Evolutionary conservation across 1,140 invertebrate species (phyloP), one percentile per base, ranked within the genome.

Genomic region (Penaeus indicus): DNA sequence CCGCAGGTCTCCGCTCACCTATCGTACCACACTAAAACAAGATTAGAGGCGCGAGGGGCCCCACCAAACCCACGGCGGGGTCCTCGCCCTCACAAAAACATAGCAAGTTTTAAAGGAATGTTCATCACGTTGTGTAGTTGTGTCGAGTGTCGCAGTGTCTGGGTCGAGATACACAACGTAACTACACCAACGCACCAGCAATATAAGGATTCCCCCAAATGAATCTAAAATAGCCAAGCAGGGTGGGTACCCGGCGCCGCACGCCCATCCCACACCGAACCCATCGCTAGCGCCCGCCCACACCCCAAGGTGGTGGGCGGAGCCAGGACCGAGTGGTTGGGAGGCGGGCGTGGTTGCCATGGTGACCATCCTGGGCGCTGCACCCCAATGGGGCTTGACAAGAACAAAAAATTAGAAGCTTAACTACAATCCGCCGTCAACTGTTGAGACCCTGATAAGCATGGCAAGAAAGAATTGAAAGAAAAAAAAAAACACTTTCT

Each of bases 151-250:
- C 86, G 82, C 54, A 83, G 60, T 72, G 81, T 84, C 72, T 54
- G 54, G 77, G 63, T 79, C 60, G 22, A 83, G 69, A 88, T 83
- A 88, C 86, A 82, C 86, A 88, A 88, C 86, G 77, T 38, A 83
- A 88, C 86, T 88, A 82, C 80, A 61, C 80, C 86, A 64, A 88
- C 86, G 86, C 86, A 83, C 81, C 80, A 88, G 77, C 85, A 81
- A 86, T 86, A 88, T 32, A 88, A 83, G 86, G 81, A 54, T 88
- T 88, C 86, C 86, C 86, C 86, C 86, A 88, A 88, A 88, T 88
- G 27, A 88, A 88, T 82, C 86, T 75, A 88, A 88, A 84, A 75
- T 47, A 27, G 38, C 69, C 78, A 67, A 32, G 69, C 61, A 82
- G 80, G 86, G 81, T 63, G 61, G 79, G 63, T 25, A 88, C 86